Percentiles rank a stretch among this genome's conserved stretches.
Conservation (phyloP, 2,888 invertebrate genomes). For the Spilosoma lubricipeda region DNA sequence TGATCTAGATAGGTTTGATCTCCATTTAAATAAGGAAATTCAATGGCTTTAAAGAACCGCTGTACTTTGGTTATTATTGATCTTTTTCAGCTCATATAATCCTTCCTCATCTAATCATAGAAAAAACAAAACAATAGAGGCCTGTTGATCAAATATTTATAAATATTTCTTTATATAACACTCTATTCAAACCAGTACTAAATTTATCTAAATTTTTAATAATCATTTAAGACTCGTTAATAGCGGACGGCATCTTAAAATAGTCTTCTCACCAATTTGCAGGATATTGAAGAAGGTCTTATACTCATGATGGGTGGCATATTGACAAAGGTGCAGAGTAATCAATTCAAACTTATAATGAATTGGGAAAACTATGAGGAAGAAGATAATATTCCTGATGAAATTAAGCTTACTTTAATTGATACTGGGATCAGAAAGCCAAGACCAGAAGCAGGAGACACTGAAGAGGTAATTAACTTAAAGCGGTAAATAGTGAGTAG, state of each 20-base stretch:
- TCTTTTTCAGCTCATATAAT: neutral
- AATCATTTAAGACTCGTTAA: neutral
- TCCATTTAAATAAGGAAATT: neutral
- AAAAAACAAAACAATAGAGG: neutral
- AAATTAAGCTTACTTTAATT: conserved; percentile 73
- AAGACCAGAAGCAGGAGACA: conserved; percentile 56
- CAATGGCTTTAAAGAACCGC: neutral
- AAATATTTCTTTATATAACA: neutral
- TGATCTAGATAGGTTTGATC: neutral
- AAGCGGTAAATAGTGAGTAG: neutral
- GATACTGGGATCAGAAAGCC: conserved; percentile 59
- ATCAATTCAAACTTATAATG: conserved; percentile 79
- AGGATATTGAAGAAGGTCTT: conserved; percentile 86
- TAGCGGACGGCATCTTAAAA: neutral
- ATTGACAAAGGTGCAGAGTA: conserved; percentile 81
- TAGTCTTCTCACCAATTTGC: conserved; percentile 9
- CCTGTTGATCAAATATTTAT: neutral
- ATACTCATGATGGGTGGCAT: conserved; percentile 89
- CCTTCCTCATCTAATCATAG: neutral
- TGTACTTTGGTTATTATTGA: neutral
- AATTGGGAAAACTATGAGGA: conserved; percentile 83
- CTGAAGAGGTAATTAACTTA: conserved; percentile 56
- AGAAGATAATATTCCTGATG: conserved; percentile 72
- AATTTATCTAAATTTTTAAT: neutral
- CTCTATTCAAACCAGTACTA: neutral